A percentile compares a stretch with the other conserved stretches of the same genome.
phyloP scores from a whole-genome alignment of 2,113 vertebrate genomes.

The Centropus bengalensis region DNA sequence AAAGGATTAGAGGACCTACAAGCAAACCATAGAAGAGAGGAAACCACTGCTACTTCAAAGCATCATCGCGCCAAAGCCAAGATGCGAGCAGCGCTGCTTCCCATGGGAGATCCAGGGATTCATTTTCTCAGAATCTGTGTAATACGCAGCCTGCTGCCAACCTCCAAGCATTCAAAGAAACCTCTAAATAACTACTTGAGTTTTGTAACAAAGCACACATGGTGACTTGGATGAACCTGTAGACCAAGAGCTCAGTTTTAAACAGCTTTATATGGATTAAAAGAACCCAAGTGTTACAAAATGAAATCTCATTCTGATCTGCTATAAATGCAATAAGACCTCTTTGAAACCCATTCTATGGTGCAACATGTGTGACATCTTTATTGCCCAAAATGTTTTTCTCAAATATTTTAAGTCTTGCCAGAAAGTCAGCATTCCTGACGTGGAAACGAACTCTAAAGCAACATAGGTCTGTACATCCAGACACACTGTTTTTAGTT shows the following conservation, averaged over 20 bases:
- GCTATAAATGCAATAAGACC: neutral
- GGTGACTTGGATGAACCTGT: neutral
- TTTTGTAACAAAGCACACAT: neutral
- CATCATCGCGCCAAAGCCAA: neutral
- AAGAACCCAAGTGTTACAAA: neutral
- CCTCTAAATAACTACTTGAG: neutral
- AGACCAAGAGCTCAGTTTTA: neutral
- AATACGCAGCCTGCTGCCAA: neutral
- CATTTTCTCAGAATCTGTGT: neutral
- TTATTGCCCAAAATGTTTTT: fast-evolving
- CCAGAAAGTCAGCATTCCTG: neutral
- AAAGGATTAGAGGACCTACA: neutral
- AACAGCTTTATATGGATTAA: neutral
- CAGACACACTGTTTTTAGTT: neutral
- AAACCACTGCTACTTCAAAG: neutral
- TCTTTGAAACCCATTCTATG: fast-evolving
- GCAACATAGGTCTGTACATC: neutral
- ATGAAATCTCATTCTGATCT: neutral
- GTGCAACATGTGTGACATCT: neutral
- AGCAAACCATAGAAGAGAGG: neutral
- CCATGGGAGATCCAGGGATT: neutral
- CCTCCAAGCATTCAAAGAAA: neutral
- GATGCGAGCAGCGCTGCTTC: neutral
- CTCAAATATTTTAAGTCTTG: neutral
- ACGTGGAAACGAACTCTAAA: neutral